Conservation (phyloP, 2,113 vertebrate genomes). For the Mola mola region DNA sequence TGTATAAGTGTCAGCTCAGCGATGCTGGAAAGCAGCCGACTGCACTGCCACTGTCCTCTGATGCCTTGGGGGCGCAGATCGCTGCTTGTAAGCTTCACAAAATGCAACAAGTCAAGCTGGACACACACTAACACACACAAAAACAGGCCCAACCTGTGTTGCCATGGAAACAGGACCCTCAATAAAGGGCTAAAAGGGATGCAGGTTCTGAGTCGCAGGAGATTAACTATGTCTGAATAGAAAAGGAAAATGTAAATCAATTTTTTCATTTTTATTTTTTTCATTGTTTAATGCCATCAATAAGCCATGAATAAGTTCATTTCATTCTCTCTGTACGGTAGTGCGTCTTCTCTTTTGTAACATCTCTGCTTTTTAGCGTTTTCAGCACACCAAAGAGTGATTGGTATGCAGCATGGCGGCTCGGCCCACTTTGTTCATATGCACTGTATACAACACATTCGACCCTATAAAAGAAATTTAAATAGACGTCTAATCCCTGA, state of each 20-base stretch:
- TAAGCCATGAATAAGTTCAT: conserved; percentile 42
- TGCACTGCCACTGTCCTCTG: conserved; percentile 14
- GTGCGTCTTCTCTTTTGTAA: neutral
- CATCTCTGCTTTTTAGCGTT: conserved; percentile 7
- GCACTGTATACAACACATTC: conserved; percentile 33
- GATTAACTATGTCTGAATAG: conserved; percentile 23
- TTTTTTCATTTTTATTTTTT: conserved; percentile 38
- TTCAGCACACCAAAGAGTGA: neutral
- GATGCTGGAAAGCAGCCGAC: neutral
- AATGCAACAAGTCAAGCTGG: conserved; percentile 71
- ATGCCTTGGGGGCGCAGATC: conserved; percentile 42
- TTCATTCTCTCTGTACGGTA: conserved; percentile 24
- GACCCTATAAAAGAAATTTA: conserved; percentile 63
- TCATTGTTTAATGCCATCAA: conserved; percentile 33
- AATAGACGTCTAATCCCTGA: conserved; percentile 70
- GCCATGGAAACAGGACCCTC: conserved; percentile 76
- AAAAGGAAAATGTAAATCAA: conserved; percentile 36
- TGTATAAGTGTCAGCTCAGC: neutral
- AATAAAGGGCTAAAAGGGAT: conserved; percentile 66
- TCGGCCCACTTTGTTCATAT: conserved; percentile 35
- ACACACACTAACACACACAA: conserved; percentile 39
- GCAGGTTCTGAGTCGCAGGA: conserved; percentile 42
- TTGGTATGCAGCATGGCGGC: conserved; percentile 35
- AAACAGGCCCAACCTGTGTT: conserved; percentile 48
- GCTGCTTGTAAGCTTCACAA: conserved; percentile 43